Base-by-base conservation (phyloP, 2,113 vertebrate species). In the Elaphurus davidianus region DNA sequence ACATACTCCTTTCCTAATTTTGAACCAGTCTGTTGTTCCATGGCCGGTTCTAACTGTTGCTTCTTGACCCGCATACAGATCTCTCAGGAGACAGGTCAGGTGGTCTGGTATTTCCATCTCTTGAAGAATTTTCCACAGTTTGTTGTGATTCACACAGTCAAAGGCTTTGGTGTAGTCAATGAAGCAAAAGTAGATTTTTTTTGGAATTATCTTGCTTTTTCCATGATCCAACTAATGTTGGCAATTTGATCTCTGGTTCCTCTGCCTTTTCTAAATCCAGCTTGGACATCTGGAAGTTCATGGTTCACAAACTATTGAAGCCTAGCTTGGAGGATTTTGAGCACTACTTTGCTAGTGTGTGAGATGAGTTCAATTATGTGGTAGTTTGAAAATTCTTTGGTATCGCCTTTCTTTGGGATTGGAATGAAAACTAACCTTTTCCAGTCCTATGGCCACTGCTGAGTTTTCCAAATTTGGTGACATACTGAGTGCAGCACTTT, bases 201-300 rank as follows among this genome's bases (percentile, higher is more conserved):
- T 10, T 21, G 0, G 17, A 67, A 36, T 1, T 67, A 17, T 67
- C 33, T 36, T 36, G 64, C 17, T 67, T 67, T 67, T 67, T 21
- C 9, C 4, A 67, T 21, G n/a, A 21, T 67, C n/a, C 64, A 36
- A 0, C 3, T 5, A 4, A 67, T 36, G 64, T 36, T 67, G 33
- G 33, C n/a, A 21, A 21, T 67, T 67, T 36, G 8, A 67, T 36
- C 33, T 67, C 16, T 67, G 64, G 17, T 36, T 67, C 17, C 33
- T 10, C 33, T 36, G 30, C 30, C 60, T 67, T 36, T 67, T 67
- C 33, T 21, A 36, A 67, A 67, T 67, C 8, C 33, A 67, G 8
- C 16, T 67, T 36, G 64, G 16, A 21, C 33, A 67, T 67, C 16
- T 67, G 64, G 64, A 67, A 36, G 4, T 11, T 36, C 64, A 36